Evolutionary conservation across 1,140 invertebrate species (phyloP).

Genomic region (Cotesia chilonis): DNA sequence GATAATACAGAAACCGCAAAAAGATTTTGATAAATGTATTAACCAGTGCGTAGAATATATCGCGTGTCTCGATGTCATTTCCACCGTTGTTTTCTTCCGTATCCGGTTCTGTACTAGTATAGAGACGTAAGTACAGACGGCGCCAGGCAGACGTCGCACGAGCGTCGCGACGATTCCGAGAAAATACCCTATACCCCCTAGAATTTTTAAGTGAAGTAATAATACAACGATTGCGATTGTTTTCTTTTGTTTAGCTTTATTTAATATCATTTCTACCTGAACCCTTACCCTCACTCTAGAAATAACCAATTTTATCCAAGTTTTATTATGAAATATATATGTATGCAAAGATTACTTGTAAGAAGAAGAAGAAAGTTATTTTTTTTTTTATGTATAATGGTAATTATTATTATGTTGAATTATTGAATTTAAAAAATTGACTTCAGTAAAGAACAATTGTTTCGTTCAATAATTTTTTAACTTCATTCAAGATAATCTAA

Average conservation of each 20-base stretch:
- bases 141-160: conserved; percentile 22
- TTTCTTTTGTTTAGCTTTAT: not conserved
- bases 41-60: conserved; percentile 10
- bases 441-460: too few relatives aligned
- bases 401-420: too few relatives aligned
- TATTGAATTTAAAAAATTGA: too few relatives aligned
- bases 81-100: conserved; percentile 10
- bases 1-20: conserved; percentile 8
- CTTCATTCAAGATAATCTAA: too few relatives aligned
- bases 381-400: too few relatives aligned
- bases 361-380: too few relatives aligned
- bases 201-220: conserved; percentile 4
- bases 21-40: not conserved
- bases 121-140: conserved; percentile 11
- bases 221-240: not conserved
- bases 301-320: too few relatives aligned
- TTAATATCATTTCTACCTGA: not conserved
- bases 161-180: conserved; percentile 12
- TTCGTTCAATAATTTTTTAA: too few relatives aligned
- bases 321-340: not conserved
- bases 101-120: too few relatives aligned
- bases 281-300: too few relatives aligned
- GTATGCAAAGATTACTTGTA: not conserved
- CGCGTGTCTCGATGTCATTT: conserved; percentile 27
- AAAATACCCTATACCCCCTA: not conserved